These are phyloP conservation scores for Pangasius djambal DNA, from an alignment of 2,797 vertebrate genomes.

Conservation along the genomic window DNA sequence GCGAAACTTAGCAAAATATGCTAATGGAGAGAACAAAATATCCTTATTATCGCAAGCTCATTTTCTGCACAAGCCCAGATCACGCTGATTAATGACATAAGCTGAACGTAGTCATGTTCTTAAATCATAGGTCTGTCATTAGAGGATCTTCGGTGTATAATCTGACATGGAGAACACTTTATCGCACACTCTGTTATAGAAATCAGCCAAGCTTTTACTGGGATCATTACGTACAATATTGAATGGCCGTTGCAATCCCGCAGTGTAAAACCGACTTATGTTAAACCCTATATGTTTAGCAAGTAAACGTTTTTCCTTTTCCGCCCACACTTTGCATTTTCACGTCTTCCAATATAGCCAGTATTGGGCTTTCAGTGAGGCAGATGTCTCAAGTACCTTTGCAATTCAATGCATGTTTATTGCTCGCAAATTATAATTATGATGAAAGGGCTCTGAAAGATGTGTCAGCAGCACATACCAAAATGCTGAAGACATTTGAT, in stretches of 20 bases:
- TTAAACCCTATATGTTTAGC: not conserved
- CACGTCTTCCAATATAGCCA: not conserved
- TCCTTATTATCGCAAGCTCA: not conserved
- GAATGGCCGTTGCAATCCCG: not conserved
- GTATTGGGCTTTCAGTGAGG: not conserved
- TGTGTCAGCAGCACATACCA: conserved; percentile 19
- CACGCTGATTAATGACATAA: not conserved
- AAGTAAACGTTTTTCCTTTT: not conserved
- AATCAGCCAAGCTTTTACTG: not conserved
- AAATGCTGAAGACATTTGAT: conserved; percentile 23
- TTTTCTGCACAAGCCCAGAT: not conserved
- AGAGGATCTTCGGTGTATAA: not conserved
- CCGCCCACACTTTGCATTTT: not conserved
- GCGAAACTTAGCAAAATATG: not conserved
- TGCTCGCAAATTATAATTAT: conserved; percentile 34
- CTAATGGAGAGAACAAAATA: not conserved
- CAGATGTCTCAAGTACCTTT: conserved; percentile 29
- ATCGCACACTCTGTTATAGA: not conserved
- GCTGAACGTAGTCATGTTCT: not conserved
- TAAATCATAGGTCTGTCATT: not conserved
- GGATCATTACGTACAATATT: not conserved
- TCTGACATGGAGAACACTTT: not conserved
- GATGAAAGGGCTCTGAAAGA: conserved; percentile 19
- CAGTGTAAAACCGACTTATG: not conserved
- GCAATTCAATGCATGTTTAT: conserved; percentile 25